Base-by-base conservation (phyloP, 2,888 invertebrate species). In the Sceliomorpha sp. region DNA sequence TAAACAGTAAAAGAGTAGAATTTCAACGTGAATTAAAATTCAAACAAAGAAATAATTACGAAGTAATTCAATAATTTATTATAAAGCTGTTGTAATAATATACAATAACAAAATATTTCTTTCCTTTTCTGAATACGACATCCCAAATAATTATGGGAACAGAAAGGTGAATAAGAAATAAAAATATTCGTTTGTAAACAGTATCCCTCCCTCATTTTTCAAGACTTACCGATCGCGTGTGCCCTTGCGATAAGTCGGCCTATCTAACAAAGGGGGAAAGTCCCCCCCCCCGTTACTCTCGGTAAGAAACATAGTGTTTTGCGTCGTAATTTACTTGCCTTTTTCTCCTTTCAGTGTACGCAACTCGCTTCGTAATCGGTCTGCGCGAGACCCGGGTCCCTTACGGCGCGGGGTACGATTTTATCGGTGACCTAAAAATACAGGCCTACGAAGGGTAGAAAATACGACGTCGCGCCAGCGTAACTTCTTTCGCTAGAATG, bases 291-390 rank as follows among this genome's bases (percentile, higher is more conserved):
- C 60, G 66, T 70, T 63, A 58, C 59, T 76, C 77, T 80, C 75
- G 79, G 77, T 79, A 76, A 82, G 81, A 83, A 83, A 60, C 51
- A 48, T 45, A 47, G 51, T 26, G 45, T 42, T 20, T 45, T 13
- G 44, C 37, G 53, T 39, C 51, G 58, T 48, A 63, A 63, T 69
- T 63, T 42, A 69, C 47, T 44, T 32, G 37, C 58, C 20, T 14
- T 63, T 58, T 42, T 45, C 55, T 42, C 45, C 55, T 63, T 47
- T 40, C 17, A 27, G 9, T 9, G 17, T 45, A 60, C 56, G 62
- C 62, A 56, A 45, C 40, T 40, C 40, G 26, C 37, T 36, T 34
- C 45, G 47, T 50, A 55, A 60, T 60, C 55, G 60, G 55, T 55
- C 67, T 42, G 29, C 26, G 7, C 29, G 29, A 29, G 14, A 9